Evolutionary conservation across 35 echinoderm and acorn worm genomes (phyloP).

Genomic region (Apostichopus californicus): DNA sequence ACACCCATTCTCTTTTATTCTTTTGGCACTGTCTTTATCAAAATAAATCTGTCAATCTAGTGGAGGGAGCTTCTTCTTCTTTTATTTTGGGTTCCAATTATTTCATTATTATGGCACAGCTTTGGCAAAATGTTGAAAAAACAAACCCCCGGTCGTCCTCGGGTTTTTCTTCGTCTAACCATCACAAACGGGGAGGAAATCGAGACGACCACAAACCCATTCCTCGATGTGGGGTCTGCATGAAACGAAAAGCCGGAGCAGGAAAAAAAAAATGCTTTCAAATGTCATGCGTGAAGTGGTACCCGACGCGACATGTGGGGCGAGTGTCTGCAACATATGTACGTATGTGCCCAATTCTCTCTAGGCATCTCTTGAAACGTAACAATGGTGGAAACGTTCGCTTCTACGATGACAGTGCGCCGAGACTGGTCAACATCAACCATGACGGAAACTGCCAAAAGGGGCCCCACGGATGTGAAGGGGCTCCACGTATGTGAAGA

Average conservation of each 20-base stretch:
- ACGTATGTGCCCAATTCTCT: background rate
- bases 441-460: too few relatives aligned
- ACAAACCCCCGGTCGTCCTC: background rate
- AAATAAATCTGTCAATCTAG: conserved; percentile 15
- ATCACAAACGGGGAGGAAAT: background rate
- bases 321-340: background rate
- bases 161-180: background rate
- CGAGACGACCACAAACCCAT: background rate
- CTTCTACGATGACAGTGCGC: background rate
- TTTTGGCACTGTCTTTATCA: background rate
- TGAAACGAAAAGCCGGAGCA: background rate
- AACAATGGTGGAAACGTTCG: background rate
- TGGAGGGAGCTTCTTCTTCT: background rate
- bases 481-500: too few relatives aligned
- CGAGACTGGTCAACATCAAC: background rate
- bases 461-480: too few relatives aligned
- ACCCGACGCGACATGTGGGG: background rate
- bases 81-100: conserved; percentile 21
- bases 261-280: background rate
- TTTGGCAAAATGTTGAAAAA: background rate
- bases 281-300: background rate
- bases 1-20: background rate
- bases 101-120: conserved; percentile 16
- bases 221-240: conserved; percentile 15
- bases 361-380: background rate